Evolutionary conservation across 2,888 invertebrate species (phyloP).

Genomic region (Crematogaster levior): DNA sequence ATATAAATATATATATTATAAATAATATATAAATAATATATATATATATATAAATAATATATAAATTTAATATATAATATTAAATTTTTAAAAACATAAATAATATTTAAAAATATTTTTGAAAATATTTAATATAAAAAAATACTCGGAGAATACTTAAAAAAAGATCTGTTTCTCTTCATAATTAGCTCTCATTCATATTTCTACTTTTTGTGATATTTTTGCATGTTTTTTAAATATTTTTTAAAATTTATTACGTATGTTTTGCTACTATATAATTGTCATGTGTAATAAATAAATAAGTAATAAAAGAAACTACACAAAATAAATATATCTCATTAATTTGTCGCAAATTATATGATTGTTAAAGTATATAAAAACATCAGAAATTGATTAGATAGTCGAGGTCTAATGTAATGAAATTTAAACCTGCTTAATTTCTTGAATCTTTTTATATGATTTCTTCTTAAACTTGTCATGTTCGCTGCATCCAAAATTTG

Average conservation of each 20-base stretch:
- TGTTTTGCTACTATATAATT: background rate
- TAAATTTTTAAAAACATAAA: too few relatives aligned
- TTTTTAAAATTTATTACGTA: background rate
- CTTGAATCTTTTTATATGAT: slow-evolving; percentile 32
- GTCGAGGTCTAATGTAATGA: background rate
- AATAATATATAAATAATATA: too few relatives aligned
- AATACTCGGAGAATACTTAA: background rate
- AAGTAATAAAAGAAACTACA: background rate
- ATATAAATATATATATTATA: too few relatives aligned
- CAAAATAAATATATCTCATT: background rate
- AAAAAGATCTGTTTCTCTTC: background rate
- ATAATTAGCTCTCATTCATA: background rate
- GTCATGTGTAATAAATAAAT: background rate
- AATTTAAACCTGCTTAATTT: background rate
- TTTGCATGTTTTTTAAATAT: background rate
- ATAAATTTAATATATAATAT: too few relatives aligned
- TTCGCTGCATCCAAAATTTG: slow-evolving; percentile 63
- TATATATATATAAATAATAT: too few relatives aligned
- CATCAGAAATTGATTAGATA: background rate
- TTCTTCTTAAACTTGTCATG: slow-evolving; percentile 63
- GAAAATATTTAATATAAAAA: background rate
- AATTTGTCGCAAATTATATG: background rate
- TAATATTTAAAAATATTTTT: too few relatives aligned
- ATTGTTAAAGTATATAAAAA: background rate
- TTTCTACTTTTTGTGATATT: background rate